Evolutionary conservation across 2,888 invertebrate species (phyloP), one percentile per base, ranked within the genome.

Genomic region (Caenorhabditis sulstoni): DNA sequence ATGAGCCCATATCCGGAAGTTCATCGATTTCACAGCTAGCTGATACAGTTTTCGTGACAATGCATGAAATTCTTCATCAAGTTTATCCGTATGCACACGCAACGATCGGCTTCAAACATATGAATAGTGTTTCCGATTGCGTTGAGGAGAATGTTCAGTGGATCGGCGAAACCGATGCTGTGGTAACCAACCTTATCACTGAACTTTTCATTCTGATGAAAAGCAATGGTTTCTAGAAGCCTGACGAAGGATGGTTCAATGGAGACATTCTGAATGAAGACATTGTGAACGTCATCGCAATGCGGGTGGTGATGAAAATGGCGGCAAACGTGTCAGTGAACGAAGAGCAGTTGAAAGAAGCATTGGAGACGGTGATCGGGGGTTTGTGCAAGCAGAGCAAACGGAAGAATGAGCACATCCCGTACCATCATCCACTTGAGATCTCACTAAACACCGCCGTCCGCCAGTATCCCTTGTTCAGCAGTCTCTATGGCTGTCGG

Each of bases 341-440:
- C 59, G 49, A 70, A 9, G 44, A 77, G 9, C 59, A 70, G 68
- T n/a, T 70, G 22, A 77, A 66, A 61, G 55, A 65, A 65, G 39
- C 70, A 2, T 52, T 77, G 18, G 70, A 77, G 52, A 77, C 70
- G 3, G 35, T 77, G 23, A 41, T 77, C n/a, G 77, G 70, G 8
- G 77, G 70, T 23, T 58, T 77, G 9, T 77, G 77, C 23, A 70
- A 70, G 49, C 64, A 77, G 39, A 47, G 44, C 8, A 58, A 53
- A 14, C 16, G 50, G 14, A 77, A 77, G 39, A 77, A 77, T 20
- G 29, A 59, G 35, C 29, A 37, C 3, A 77, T 77, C 18, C 65
- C 70, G 18, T 55, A 65, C n/a, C 77, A 77, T 18, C 49, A 77
- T 41, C 77, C 77, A 5, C 44, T 77, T 12, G 77, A 77, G 57